phyloP scores from a whole-genome alignment of 2,797 vertebrate genomes.

The Euthynnus affinis region DNA sequence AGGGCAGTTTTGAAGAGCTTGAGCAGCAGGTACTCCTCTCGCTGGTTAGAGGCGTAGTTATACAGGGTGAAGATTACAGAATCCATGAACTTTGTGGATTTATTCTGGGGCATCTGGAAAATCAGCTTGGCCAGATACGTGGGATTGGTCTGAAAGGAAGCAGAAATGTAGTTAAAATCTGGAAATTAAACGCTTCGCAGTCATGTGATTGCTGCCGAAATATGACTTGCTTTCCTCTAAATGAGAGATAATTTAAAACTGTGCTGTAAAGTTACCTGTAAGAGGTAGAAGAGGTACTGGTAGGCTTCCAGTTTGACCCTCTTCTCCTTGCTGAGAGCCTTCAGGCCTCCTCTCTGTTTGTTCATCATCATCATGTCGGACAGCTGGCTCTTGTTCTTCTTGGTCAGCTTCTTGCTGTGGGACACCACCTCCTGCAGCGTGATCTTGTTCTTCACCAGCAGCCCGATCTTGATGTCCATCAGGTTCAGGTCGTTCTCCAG shows the following conservation, averaged over 20 bases:
- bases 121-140: conserved; percentile 98
- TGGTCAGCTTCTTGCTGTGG: conserved; percentile 98
- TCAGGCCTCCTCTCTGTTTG: conserved; percentile 95
- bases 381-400: conserved; percentile 97
- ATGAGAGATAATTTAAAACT: no score
- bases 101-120: conserved; percentile 99
- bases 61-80: conserved; percentile 98
- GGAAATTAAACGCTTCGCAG: no score
- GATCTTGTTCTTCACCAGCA: conserved; percentile 98
- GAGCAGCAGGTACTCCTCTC: conserved; percentile 95
- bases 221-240: no score
- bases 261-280: conserved; percentile 87
- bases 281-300: conserved; percentile 95
- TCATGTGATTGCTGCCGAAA: no score
- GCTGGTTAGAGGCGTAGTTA: conserved; percentile 98
- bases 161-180: neutral
- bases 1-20: conserved; percentile 97
- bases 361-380: conserved; percentile 99
- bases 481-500: conserved; percentile 98
- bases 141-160: conserved; percentile 91
- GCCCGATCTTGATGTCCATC: conserved; percentile 99
- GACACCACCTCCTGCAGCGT: conserved; percentile 98
- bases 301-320: conserved; percentile 95
- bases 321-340: conserved; percentile 98
- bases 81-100: conserved; percentile 99